Conservation (phyloP, 2,797 vertebrate genomes). For the Scolopax bukidnonensis region DNA sequence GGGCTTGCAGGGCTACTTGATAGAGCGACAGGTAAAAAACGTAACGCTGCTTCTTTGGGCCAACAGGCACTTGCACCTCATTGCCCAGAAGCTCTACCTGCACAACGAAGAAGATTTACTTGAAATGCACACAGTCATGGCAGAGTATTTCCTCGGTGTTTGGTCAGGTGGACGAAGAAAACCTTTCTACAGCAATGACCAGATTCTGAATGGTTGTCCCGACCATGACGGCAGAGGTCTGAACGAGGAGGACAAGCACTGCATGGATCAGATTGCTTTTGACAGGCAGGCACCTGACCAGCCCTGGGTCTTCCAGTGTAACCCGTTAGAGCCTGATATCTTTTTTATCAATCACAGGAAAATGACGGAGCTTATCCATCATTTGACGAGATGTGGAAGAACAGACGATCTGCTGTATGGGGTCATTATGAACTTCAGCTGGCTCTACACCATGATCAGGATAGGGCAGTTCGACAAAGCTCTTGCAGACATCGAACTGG, state of each 20-base stretch:
- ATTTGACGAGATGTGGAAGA: conserved; percentile 92
- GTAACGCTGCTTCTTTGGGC: conserved; percentile 96
- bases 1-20: conserved; percentile 92
- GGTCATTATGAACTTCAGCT: conserved; percentile 99
- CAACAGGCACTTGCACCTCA: conserved; percentile 97
- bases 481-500: conserved; percentile 92
- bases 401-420: conserved; percentile 95
- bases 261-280: conserved; percentile 90
- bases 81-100: conserved; percentile 97
- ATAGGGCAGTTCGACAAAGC: conserved; percentile 97
- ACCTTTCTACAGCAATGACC: conserved; percentile 89
- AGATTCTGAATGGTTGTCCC: conserved; percentile 83
- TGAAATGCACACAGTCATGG: conserved; percentile 96
- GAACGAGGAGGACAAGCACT: conserved; percentile 88
- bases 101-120: conserved; percentile 90
- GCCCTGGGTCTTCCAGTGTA: conserved; percentile 99
- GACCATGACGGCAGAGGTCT: conserved; percentile 88
- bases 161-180: conserved; percentile 98
- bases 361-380: conserved; percentile 96
- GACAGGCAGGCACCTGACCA: conserved; percentile 97
- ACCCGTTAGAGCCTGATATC: conserved; percentile 95
- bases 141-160: conserved; percentile 97
- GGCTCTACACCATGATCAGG: conserved; percentile 99
- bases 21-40: conserved; percentile 96
- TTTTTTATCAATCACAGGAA: conserved; percentile 99